phyloP scores from a whole-genome alignment of 2,113 vertebrate genomes.

The Anolis carolinensis region DNA sequence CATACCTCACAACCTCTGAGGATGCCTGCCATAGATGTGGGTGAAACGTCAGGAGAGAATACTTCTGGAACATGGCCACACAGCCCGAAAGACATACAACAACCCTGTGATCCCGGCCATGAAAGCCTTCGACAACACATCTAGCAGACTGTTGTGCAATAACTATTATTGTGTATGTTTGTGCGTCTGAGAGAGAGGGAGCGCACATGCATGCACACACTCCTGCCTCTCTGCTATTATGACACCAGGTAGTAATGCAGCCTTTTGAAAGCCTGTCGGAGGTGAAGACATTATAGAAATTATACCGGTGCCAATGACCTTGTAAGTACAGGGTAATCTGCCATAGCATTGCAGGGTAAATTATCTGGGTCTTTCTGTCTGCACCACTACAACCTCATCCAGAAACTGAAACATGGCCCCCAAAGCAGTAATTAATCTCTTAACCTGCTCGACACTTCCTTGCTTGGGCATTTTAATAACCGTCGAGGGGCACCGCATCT shows the following conservation, averaged over 20 bases:
- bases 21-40: no score
- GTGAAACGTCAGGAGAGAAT: no score
- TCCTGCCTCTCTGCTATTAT: conserved; percentile 49
- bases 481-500: neutral
- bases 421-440: conserved; percentile 58
- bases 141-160: neutral
- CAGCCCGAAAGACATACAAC: no score
- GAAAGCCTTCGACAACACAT: no score
- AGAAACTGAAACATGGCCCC: conserved; percentile 12
- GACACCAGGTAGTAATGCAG: neutral
- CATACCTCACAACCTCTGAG: no score
- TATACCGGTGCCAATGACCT: conserved; percentile 56
- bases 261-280: neutral
- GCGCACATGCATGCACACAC: neutral
- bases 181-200: neutral
- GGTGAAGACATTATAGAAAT: conserved; percentile 38
- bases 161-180: no score
- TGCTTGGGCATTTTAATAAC: neutral
- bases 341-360: conserved; percentile 50
- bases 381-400: conserved; percentile 33
- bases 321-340: conserved; percentile 58
- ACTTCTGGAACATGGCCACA: no score
- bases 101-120: no score
- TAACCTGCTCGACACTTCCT: conserved; percentile 37
- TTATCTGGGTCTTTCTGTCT: conserved; percentile 54